A percentile compares a stretch with the other conserved stretches of the same genome.
Conservation (phyloP, 2,797 vertebrate species). For the Acanthis flammea region DNA sequence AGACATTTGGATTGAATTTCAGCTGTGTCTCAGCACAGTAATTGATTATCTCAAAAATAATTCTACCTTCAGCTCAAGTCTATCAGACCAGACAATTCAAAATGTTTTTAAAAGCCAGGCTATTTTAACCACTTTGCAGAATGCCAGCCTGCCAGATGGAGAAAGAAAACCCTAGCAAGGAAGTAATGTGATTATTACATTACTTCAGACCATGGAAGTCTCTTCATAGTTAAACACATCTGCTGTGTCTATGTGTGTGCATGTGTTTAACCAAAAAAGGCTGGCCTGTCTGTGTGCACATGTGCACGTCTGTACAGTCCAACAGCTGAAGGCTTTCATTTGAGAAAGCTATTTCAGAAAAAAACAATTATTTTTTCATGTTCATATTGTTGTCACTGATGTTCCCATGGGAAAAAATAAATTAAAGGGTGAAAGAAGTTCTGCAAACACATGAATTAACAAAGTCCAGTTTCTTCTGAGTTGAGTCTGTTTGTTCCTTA, state of each 20-base stretch:
- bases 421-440: not conserved
- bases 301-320: not conserved
- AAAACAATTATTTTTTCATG: rapidly evolving
- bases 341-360: not conserved
- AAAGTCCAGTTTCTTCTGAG: not conserved
- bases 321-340: not conserved
- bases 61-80: not conserved
- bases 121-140: not conserved
- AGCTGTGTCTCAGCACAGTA: not conserved
- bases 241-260: not conserved
- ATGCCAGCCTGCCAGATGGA: not conserved
- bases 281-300: not conserved
- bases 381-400: not conserved
- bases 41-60: not conserved
- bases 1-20: not conserved
- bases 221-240: not conserved
- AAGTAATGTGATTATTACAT: not conserved
- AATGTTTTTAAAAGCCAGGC: not conserved
- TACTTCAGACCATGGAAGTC: not conserved
- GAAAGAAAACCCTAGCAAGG: not conserved
- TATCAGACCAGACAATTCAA: not conserved
- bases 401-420: not conserved
- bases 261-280: not conserved
- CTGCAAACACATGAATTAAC: not conserved
- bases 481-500: not conserved